Evolutionary conservation across 2,113 vertebrate species (phyloP).

Genomic region (Damaliscus lunatus): DNA sequence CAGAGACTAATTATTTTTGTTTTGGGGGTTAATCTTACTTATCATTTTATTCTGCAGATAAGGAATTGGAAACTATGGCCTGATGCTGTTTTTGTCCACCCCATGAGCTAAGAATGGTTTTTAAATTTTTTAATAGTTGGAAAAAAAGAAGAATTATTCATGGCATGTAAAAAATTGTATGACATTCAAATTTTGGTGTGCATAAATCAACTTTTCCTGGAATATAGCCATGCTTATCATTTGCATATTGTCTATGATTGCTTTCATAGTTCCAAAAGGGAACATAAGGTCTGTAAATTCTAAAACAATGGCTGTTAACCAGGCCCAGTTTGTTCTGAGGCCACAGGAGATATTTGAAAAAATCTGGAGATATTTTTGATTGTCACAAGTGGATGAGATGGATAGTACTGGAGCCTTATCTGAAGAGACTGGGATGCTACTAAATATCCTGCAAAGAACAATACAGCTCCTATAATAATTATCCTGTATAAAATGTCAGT

Average conservation of each 20-base stretch:
- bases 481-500: not conserved
- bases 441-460: not conserved
- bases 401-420: not conserved
- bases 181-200: not conserved
- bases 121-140: not conserved
- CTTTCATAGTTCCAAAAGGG: not conserved
- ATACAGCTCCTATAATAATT: not conserved
- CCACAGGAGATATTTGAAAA: not conserved
- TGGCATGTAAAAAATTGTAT: not conserved
- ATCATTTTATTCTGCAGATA: not conserved
- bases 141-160: not conserved
- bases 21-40: not conserved
- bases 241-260: not conserved
- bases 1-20: not conserved
- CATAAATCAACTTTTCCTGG: not conserved
- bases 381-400: not conserved
- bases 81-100: not conserved
- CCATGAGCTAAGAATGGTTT: not conserved
- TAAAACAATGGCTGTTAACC: not conserved
- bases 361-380: not conserved
- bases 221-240: not conserved
- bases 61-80: not conserved
- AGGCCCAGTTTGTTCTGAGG: not conserved
- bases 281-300: not conserved
- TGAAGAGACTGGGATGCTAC: not conserved